phyloP scores from a whole-genome alignment of 2,888 invertebrate genomes.

The Euproctis similis region DNA sequence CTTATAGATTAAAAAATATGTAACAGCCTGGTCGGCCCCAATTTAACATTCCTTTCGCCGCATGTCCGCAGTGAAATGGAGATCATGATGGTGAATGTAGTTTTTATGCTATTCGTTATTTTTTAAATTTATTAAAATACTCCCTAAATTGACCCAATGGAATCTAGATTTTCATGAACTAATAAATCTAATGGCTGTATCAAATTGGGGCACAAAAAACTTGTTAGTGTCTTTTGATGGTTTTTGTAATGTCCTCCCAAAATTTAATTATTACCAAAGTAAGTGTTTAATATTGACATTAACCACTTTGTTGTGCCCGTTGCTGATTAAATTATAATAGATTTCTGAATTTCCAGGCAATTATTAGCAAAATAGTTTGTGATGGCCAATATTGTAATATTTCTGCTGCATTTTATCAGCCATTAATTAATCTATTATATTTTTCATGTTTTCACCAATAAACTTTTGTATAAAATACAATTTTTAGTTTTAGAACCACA shows the following conservation, averaged over 20 bases:
- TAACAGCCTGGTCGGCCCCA: conserved; percentile 68
- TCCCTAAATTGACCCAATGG: conserved; percentile 51
- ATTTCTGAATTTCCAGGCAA: conserved; percentile 73
- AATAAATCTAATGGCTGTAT: conserved; percentile 65
- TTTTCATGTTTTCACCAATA: conserved; percentile 77
- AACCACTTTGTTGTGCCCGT: conserved; percentile 73
- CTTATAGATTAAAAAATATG: conserved; percentile 45
- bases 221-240: conserved; percentile 66
- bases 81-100: conserved; percentile 64
- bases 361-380: conserved; percentile 73
- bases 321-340: conserved; percentile 53
- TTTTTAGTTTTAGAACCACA: conserved; percentile 76
- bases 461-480: conserved; percentile 77
- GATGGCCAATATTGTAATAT: conserved; percentile 75
- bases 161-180: conserved; percentile 48
- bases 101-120: conserved; percentile 52
- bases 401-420: conserved; percentile 76
- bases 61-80: conserved; percentile 72
- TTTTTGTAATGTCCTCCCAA: conserved; percentile 61
- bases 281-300: conserved; percentile 60
- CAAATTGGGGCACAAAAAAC: conserved; percentile 70
- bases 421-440: conserved; percentile 76
- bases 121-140: conserved; percentile 54
- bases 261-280: conserved; percentile 59
- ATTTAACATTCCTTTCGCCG: conserved; percentile 72